A percentile compares a stretch with the other conserved stretches of the same genome.
Evolutionary conservation across 2,113 vertebrate species (phyloP).

Genomic region (Rafetus swinhoei): DNA sequence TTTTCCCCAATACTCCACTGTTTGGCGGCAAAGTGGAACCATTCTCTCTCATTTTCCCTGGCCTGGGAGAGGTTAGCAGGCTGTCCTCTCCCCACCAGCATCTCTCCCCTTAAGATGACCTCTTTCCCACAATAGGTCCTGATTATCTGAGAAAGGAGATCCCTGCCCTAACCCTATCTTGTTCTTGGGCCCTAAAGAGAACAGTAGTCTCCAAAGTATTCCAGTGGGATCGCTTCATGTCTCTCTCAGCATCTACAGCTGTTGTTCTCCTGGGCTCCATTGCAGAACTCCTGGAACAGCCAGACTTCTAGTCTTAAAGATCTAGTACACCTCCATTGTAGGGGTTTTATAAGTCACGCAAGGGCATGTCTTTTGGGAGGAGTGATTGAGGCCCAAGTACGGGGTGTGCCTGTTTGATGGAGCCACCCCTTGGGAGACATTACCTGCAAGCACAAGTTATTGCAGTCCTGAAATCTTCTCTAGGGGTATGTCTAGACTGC

Average conservation of each 20-base stretch:
- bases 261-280: background rate
- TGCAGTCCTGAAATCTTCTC: background rate
- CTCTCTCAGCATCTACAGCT: background rate
- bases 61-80: background rate
- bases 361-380: background rate
- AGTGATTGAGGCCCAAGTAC: accelerated
- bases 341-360: background rate
- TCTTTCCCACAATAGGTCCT: constrained; percentile 4
- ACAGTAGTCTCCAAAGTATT: background rate
- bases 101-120: background rate
- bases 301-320: background rate
- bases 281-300: background rate
- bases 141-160: background rate
- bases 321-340: accelerated
- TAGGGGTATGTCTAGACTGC: background rate
- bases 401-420: background rate
- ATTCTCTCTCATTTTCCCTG: background rate
- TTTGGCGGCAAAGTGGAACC: background rate
- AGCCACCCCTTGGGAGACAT: background rate
- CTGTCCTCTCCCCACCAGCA: background rate
- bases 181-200: background rate
- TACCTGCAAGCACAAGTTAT: background rate
- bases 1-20: background rate
- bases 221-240: background rate
- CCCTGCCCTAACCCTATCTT: background rate